Evolutionary conservation across 2,113 vertebrate genomes (phyloP).

Genomic region (Tenrec ecaudatus): DNA sequence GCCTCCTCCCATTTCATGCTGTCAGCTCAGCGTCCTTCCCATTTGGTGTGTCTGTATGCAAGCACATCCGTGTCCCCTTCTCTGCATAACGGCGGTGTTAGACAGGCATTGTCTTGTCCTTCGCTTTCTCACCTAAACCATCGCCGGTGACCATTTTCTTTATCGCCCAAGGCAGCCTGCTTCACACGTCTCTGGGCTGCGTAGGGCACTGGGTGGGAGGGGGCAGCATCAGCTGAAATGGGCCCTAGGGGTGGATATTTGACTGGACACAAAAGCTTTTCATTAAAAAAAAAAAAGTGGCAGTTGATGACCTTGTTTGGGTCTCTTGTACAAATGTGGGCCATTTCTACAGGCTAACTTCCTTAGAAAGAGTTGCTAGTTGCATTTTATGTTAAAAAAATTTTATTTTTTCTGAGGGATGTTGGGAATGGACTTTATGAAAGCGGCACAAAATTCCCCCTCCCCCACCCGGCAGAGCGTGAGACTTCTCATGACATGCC

Average conservation of each 20-base stretch:
- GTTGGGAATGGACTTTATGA: background rate
- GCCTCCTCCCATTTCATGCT: no score
- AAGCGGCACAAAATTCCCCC: background rate
- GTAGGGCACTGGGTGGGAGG: background rate
- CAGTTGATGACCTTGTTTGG: background rate
- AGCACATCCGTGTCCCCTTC: background rate
- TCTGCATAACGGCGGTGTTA: no score
- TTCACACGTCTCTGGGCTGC: no score
- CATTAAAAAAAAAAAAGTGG: background rate
- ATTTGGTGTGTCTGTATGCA: no score
- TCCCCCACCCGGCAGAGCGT: background rate
- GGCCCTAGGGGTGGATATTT: background rate
- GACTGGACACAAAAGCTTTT: background rate
- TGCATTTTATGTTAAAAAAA: background rate
- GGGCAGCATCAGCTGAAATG: background rate
- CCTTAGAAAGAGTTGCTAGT: background rate
- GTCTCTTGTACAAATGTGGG: background rate
- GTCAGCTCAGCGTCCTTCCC: background rate
- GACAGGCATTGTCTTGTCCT: background rate
- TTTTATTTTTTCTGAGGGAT: background rate
- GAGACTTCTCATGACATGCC: background rate
- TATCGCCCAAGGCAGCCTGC: background rate
- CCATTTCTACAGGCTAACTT: slow-evolving; percentile 8
- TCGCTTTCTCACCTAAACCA: background rate
- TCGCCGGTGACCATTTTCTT: accelerated